Evolutionary conservation across 2,113 vertebrate genomes (phyloP).

Genomic region (Tragulus kanchil): DNA sequence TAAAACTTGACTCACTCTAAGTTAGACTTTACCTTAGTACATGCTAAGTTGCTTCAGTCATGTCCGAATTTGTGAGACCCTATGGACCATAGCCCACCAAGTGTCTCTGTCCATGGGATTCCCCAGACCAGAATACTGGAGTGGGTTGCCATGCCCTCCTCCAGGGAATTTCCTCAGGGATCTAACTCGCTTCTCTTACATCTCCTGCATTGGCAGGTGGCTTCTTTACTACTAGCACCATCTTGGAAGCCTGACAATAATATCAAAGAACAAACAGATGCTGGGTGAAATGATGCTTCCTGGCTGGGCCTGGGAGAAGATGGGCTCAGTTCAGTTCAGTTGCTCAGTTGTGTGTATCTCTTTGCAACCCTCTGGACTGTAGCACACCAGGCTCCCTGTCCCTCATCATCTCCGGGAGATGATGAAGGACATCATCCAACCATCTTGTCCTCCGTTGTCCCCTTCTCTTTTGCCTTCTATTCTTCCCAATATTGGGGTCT

Average conservation of each 20-base stretch:
- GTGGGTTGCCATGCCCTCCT: not conserved
- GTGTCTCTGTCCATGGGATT: not conserved
- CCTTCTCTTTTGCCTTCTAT: too few relatives aligned
- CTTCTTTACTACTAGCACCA: not conserved
- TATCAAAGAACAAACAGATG: not conserved
- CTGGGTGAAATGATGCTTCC: not conserved
- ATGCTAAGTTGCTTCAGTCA: not conserved
- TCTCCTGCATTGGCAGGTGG: not conserved
- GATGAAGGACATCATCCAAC: too few relatives aligned
- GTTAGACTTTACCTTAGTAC: not conserved
- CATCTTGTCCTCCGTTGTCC: not conserved
- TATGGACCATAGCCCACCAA: fast-evolving
- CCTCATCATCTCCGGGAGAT: too few relatives aligned
- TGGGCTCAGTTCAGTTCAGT: not conserved
- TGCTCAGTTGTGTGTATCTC: too few relatives aligned
- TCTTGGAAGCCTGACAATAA: not conserved
- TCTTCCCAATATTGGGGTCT: too few relatives aligned
- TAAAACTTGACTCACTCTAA: not conserved
- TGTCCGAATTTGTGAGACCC: not conserved
- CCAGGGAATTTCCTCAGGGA: not conserved
- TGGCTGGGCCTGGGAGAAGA: not conserved
- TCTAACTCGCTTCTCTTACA: not conserved
- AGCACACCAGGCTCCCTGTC: too few relatives aligned
- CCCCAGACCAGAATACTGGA: not conserved
- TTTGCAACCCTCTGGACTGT: too few relatives aligned